phyloP scores from a whole-genome alignment of 2,888 invertebrate species.

The Ypsolopha sequella region DNA sequence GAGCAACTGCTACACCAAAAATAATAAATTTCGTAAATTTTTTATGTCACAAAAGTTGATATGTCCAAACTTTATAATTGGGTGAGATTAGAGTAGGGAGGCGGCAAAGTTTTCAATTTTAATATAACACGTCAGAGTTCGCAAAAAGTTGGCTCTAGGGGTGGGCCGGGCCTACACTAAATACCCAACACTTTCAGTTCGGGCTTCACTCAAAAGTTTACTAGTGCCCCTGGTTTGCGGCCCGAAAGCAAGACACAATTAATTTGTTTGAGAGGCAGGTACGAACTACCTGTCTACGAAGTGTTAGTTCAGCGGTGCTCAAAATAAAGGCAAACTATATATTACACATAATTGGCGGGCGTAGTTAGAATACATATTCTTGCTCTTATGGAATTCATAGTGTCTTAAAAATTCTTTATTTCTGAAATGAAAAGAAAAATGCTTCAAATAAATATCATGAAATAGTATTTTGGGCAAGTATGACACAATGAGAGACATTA shows the following conservation, averaged over 20 bases:
- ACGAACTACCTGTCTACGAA: constrained; percentile 59
- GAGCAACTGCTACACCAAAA: too few relatives aligned
- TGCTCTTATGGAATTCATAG: too few relatives aligned
- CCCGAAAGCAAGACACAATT: constrained; percentile 61
- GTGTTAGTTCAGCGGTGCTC: constrained; percentile 20
- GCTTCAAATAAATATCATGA: too few relatives aligned
- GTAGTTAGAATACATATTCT: too few relatives aligned
- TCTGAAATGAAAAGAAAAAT: too few relatives aligned
- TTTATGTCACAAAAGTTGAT: background rate
- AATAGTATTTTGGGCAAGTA: too few relatives aligned
- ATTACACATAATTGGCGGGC: too few relatives aligned
- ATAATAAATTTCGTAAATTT: background rate
- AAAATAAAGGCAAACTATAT: too few relatives aligned
- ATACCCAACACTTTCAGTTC: background rate
- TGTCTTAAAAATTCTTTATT: too few relatives aligned
- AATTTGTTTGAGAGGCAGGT: constrained; percentile 65
- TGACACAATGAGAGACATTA: too few relatives aligned
- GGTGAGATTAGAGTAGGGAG: constrained; percentile 2
- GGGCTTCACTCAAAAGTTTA: constrained; percentile 47
- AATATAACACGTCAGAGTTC: background rate
- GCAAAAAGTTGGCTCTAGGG: too few relatives aligned
- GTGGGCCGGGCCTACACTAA: too few relatives aligned
- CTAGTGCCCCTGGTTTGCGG: constrained; percentile 46
- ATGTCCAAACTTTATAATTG: background rate
- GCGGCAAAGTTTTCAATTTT: constrained; percentile 22